Percentiles rank a stretch among this genome's conserved stretches.
Evolutionary conservation across 2,888 invertebrate genomes (phyloP).

Genomic region (Alviniconcha strummeri): DNA sequence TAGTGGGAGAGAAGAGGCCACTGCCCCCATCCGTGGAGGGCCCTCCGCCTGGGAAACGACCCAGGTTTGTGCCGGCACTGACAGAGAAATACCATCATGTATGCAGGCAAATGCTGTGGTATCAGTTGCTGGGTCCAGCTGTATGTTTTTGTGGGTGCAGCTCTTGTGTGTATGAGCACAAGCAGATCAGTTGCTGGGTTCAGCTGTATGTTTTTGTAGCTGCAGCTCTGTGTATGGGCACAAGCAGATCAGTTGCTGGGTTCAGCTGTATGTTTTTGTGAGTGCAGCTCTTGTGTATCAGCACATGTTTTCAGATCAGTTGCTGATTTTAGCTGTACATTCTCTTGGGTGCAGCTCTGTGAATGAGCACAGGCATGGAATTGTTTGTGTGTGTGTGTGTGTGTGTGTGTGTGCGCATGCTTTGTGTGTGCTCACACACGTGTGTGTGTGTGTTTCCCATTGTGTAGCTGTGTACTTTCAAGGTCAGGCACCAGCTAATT

Average conservation of each 20-base stretch:
- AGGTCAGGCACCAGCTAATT: no score
- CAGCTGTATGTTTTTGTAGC: background rate
- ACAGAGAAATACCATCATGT: background rate
- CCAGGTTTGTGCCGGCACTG: slow-evolving; percentile 28
- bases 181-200: background rate
- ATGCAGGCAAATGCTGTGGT: no score
- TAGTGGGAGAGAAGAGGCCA: slow-evolving; percentile 36
- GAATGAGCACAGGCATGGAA: background rate
- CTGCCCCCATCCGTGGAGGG: slow-evolving; percentile 28
- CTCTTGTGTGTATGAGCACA: background rate
- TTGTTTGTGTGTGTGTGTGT: background rate
- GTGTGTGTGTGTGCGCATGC: background rate
- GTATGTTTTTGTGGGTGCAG: no score
- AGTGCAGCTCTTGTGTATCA: no score
- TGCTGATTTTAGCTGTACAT: background rate
- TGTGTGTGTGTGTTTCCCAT: no score
- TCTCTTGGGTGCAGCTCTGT: background rate
- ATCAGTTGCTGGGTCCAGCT: no score
- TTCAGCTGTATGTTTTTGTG: no score
- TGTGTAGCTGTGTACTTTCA: no score
- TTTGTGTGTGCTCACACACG: background rate
- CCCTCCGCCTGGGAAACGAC: slow-evolving; percentile 35
- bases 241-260: background rate
- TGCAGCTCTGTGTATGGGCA: background rate
- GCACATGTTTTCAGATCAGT: background rate